Evolutionary conservation across 2,888 invertebrate genomes (phyloP).

Genomic region (Strigamia maritima): DNA sequence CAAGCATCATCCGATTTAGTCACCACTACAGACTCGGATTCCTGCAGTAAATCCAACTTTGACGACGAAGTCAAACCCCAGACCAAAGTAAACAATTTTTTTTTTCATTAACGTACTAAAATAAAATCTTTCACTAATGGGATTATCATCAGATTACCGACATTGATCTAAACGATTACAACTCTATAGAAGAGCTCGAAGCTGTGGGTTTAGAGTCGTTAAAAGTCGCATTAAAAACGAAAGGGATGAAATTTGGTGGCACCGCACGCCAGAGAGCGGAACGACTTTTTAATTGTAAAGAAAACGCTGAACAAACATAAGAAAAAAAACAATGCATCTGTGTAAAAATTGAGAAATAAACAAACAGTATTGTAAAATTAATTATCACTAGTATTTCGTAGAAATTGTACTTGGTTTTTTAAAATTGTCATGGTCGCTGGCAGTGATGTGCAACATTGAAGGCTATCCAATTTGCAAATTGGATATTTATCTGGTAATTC

Average conservation of each 20-base stretch:
- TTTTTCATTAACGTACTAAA: too few relatives aligned
- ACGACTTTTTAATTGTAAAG: constrained; percentile 52
- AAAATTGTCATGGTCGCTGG: background rate
- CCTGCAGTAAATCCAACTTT: background rate
- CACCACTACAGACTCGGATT: background rate
- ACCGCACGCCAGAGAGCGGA: constrained; percentile 53
- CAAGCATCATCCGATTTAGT: background rate
- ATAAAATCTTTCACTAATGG: too few relatives aligned
- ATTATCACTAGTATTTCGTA: background rate
- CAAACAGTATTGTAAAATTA: background rate
- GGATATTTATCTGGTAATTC: background rate
- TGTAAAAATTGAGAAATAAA: background rate
- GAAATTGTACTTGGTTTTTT: background rate
- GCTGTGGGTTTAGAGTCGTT: constrained; percentile 52
- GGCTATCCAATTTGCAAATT: background rate
- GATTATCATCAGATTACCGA: background rate
- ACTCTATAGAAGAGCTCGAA: constrained; percentile 48
- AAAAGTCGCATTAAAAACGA: constrained; percentile 50
- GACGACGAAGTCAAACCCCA: background rate
- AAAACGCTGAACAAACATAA: constrained; percentile 46
- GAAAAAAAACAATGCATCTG: constrained; percentile 43
- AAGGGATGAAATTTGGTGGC: constrained; percentile 58
- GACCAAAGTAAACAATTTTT: background rate
- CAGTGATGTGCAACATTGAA: background rate
- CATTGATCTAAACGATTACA: constrained; percentile 46